Evolutionary conservation across 2,113 vertebrate species (phyloP).

Genomic region (Tichodroma muraria): DNA sequence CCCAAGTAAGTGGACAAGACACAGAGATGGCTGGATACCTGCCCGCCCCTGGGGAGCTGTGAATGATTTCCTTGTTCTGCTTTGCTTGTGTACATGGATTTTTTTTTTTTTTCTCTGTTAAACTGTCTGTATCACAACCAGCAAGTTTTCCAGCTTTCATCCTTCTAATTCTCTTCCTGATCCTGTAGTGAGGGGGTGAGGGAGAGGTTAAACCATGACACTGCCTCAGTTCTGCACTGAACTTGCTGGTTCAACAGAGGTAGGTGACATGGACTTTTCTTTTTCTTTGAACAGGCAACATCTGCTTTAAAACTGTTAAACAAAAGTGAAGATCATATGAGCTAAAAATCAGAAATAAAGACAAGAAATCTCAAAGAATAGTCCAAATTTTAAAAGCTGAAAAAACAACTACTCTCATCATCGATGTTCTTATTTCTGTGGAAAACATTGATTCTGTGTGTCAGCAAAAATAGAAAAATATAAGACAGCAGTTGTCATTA

Average conservation of each 20-base stretch:
- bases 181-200: not conserved
- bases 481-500: not conserved
- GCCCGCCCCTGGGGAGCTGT: not conserved
- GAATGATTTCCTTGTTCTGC: not conserved
- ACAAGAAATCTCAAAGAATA: not conserved
- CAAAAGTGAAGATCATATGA: not conserved
- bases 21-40: not conserved
- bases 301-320: not conserved
- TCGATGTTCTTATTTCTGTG: not conserved
- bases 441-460: not conserved
- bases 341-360: not conserved
- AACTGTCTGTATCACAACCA: not conserved
- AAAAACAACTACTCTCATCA: not conserved
- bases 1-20: not conserved
- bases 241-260: not conserved
- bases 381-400: not conserved
- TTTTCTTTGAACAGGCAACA: not conserved
- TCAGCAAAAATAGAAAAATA: not conserved
- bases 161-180: not conserved
- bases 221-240: not conserved
- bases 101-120: not conserved
- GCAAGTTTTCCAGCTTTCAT: not conserved
- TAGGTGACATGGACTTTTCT: not conserved
- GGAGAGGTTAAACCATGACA: not conserved
- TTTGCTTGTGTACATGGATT: not conserved